Base-by-base conservation (phyloP, 2,888 invertebrate genomes). In the Patella pellucida region DNA sequence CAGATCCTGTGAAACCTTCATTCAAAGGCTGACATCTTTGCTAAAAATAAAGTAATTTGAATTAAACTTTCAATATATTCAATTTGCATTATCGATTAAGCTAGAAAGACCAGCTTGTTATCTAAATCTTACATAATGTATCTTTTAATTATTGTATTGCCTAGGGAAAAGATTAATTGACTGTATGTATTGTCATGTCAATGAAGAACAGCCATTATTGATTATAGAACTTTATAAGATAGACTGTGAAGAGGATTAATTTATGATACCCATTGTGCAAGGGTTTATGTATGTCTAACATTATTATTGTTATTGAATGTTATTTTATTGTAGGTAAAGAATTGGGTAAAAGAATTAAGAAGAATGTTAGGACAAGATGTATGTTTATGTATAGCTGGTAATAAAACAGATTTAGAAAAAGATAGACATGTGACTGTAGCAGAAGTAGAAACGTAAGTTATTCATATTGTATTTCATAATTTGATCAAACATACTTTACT, bases 341-440 rank as follows among this genome's bases (percentile, higher is more conserved):
- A 95, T 90, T 99, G 99, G 99, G 98, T 99, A 50, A 97, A 97
- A 89, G 99, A 99, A 91, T 92, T 99, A 76, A 95, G 96, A 84
- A 97, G 97, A 91, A 98, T 99, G 95, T 93, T 99, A 67, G 99
- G 98, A 4, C 94, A 95, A 77, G 96, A 97, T 85, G 96, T 99
- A 84, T 95, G 96, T 83, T 93, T 99, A 76, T 94, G 95, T 73
- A 98, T 99, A 89, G 97, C 96, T 76, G 99, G 99, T 72, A 99
- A 99, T 92, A 99, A 99, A 93, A 94, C 95, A 89, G 99, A 99
- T 92, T 93, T 99, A 87, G 97, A 97, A 88, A 96, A 95, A 89
- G 95, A 97, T 82, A 93, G 98, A 84, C 95, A 95, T 83, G 97
- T 99, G 15, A 92, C 94, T 50, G 92, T 95, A 23, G 95, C 95